Conservation (phyloP, 2,888 invertebrate genomes). For the Seira sanloemensis region DNA sequence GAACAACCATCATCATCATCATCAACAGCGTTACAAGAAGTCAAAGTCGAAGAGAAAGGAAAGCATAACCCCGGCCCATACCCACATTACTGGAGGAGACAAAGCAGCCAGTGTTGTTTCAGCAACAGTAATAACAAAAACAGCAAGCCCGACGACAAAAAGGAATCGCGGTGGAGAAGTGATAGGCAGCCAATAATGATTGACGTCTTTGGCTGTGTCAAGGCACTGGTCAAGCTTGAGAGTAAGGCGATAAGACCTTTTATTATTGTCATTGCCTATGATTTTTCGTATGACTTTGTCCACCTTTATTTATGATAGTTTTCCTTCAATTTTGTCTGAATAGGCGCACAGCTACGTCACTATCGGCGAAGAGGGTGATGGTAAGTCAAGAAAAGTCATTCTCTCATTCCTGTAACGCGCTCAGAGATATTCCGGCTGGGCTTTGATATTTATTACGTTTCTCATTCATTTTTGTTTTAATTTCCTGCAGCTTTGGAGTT, state of each 20-base stretch:
- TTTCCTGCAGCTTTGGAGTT: conserved; percentile 36
- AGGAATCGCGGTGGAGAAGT: conserved; percentile 50
- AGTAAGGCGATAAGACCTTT: conserved; percentile 74
- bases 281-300: too few species aligned
- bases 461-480: background rate
- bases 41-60: background rate
- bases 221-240: conserved; percentile 82
- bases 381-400: conserved; percentile 40
- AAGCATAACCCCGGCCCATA: background rate
- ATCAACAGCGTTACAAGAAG: conserved; percentile 22
- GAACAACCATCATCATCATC: conserved; percentile 20
- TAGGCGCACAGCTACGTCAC: conserved; percentile 80
- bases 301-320: too few species aligned
- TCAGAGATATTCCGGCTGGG: background rate
- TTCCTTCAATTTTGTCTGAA: too few species aligned
- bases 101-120: background rate
- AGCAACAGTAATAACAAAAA: conserved; percentile 12
- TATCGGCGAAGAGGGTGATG: conserved; percentile 55
- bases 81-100: background rate
- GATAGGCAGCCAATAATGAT: conserved; percentile 77
- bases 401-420: too few species aligned
- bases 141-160: conserved; percentile 34
- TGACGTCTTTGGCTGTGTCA: conserved; percentile 82
- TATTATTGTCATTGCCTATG: too few species aligned
- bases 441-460: background rate